Percentiles rank a stretch among this genome's conserved stretches.
Evolutionary conservation across 2,797 vertebrate genomes (phyloP).

Genomic region (Bufotes viridis): DNA sequence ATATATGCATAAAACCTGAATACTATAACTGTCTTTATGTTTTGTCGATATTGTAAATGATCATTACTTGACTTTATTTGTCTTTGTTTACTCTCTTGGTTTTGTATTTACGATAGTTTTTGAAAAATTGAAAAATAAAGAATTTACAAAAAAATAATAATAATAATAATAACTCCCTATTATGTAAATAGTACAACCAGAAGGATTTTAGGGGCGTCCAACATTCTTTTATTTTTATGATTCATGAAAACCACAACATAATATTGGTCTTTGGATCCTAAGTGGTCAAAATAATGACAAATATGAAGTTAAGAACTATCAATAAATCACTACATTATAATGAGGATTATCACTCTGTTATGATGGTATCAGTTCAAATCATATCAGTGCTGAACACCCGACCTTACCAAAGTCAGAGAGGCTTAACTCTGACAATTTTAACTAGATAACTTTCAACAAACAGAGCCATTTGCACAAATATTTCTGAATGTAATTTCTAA

Average conservation of each 20-base stretch:
- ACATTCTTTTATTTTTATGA: not conserved
- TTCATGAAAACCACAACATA: not conserved
- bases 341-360: not conserved
- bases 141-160: too few relatives aligned
- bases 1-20: too few relatives aligned
- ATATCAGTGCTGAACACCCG: conserved; percentile 79
- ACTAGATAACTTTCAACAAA: conserved; percentile 61
- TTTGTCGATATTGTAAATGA: too few relatives aligned
- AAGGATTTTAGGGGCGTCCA: too few relatives aligned
- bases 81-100: too few relatives aligned
- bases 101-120: too few relatives aligned
- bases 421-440: conserved; percentile 78
- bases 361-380: conserved; percentile 23
- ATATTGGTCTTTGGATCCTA: not conserved
- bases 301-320: conserved; percentile 12
- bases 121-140: too few relatives aligned
- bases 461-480: not conserved
- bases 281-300: conserved; percentile 9
- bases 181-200: too few relatives aligned
- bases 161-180: too few relatives aligned
- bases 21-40: too few relatives aligned
- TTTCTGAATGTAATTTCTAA: not conserved
- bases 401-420: conserved; percentile 79
- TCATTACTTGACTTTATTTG: too few relatives aligned
- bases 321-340: conserved; percentile 11